Conservation (phyloP, 2,797 vertebrate genomes). For the Arnoldichthys spilopterus region DNA sequence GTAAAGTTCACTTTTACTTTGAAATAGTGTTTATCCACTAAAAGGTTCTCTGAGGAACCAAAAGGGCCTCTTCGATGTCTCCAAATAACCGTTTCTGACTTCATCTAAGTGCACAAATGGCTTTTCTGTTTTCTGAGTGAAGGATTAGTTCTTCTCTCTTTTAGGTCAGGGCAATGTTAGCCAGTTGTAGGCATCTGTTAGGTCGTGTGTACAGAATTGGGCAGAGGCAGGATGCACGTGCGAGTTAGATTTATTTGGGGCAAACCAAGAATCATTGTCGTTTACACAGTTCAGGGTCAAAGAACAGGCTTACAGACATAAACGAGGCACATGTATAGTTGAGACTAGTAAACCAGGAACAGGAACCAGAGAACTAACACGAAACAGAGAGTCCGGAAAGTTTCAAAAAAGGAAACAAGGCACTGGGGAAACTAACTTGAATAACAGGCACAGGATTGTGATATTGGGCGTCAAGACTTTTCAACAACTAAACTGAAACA, state of each 20-base stretch:
- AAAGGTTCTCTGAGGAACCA: background rate
- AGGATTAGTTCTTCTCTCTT: background rate
- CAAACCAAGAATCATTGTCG: constrained; percentile 10
- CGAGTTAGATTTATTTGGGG: background rate
- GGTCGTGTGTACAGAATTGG: background rate
- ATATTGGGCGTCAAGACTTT: background rate
- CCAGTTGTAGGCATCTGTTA: background rate
- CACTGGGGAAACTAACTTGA: background rate
- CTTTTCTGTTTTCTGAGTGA: background rate
- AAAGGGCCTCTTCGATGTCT: too few species aligned
- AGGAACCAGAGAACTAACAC: constrained; percentile 5
- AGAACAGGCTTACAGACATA: constrained; percentile 1
- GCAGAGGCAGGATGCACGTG: constrained; percentile 10
- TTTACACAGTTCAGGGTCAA: constrained; percentile 1
- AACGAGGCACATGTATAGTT: background rate
- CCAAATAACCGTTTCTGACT: background rate
- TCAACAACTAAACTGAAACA: background rate
- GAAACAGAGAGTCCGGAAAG: background rate
- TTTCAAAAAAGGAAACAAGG: constrained; percentile 1
- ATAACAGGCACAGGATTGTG: background rate
- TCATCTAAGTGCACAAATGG: background rate
- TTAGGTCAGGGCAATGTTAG: background rate
- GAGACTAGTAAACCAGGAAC: constrained; percentile 4
- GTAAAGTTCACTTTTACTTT: too few species aligned
- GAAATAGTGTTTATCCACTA: too few species aligned